A percentile compares a stretch with the other conserved stretches of the same genome.
Conservation (phyloP, 2,797 vertebrate genomes). For the Picus viridis region DNA sequence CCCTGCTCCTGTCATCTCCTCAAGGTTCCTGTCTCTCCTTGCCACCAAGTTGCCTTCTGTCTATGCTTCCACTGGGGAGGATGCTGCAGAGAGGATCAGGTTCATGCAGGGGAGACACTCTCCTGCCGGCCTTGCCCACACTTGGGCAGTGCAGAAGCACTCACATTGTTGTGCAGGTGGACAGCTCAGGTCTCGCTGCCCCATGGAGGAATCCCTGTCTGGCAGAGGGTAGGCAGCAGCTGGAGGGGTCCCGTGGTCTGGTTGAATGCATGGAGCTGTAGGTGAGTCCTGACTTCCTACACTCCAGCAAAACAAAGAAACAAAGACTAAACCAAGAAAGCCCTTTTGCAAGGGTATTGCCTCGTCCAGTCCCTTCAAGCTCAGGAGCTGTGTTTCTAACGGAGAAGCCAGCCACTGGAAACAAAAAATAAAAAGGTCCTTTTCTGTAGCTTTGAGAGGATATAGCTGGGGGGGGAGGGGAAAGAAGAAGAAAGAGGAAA, state of each 20-base stretch:
- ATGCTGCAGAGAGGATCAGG: not conserved
- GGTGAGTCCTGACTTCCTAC: conserved; percentile 8
- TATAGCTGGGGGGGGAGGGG: not conserved
- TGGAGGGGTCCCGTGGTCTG: not conserved
- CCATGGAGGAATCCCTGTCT: not conserved
- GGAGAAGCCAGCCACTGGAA: conserved; percentile 49
- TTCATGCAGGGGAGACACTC: not conserved
- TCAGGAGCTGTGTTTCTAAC: conserved; percentile 28
- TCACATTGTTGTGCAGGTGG: not conserved
- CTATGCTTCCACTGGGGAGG: not conserved
- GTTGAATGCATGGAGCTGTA: not conserved
- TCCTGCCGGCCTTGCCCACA: not conserved
- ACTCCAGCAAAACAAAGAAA: conserved; percentile 1
- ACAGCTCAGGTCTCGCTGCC: not conserved
- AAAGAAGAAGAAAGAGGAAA: not conserved
- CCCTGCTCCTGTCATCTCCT: not conserved
- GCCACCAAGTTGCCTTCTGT: not conserved
- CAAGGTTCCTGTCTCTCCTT: not conserved
- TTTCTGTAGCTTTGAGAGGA: conserved; percentile 51
- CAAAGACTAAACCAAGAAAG: conserved; percentile 19
- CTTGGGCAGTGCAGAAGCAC: not conserved
- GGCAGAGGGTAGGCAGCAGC: conserved; percentile 42
- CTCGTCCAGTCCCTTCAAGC: conserved; percentile 5
- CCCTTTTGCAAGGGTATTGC: conserved; percentile 26
- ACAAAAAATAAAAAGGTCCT: conserved; percentile 53